These are phyloP conservation scores for Bergia sp. DNA, from an alignment of 92 coral and sea anemone genomes.

Conservation along the genomic window DNA sequence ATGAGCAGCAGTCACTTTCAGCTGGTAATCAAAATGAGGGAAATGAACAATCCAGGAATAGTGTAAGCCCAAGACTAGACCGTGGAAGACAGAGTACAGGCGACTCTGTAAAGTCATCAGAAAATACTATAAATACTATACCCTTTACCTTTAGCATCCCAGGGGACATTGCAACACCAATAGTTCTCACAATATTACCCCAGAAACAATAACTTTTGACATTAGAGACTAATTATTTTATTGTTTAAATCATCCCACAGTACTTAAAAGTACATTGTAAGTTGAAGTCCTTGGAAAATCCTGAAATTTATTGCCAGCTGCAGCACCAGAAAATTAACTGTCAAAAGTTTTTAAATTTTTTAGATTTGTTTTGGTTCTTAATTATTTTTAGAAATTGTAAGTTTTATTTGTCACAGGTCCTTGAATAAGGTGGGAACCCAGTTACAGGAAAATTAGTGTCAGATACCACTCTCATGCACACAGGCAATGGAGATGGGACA, in stretches of 20 bases:
- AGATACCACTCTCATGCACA: no score
- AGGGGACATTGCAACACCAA: conserved; percentile 10
- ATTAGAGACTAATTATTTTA: neutral
- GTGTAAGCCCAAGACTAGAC: neutral
- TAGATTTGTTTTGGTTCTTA: no score
- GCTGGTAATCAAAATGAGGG: neutral
- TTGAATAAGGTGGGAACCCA: no score
- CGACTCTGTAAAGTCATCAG: neutral
- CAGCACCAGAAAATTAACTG: no score
- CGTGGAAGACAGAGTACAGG: neutral
- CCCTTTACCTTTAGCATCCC: conserved; percentile 27
- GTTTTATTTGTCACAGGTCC: no score
- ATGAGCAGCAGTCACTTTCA: neutral
- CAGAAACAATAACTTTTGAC: neutral
- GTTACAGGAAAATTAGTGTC: no score
- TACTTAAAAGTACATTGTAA: no score
- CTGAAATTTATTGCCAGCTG: no score
- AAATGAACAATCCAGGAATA: neutral
- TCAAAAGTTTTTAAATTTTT: no score
- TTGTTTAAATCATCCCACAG: neutral
- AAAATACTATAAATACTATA: neutral
- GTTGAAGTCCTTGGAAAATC: no score
- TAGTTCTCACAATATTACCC: conserved; percentile 10
- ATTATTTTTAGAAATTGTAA: no score
- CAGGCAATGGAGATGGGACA: no score